phyloP scores from a whole-genome alignment of 1,140 invertebrate genomes.

The Limonius californicus region DNA sequence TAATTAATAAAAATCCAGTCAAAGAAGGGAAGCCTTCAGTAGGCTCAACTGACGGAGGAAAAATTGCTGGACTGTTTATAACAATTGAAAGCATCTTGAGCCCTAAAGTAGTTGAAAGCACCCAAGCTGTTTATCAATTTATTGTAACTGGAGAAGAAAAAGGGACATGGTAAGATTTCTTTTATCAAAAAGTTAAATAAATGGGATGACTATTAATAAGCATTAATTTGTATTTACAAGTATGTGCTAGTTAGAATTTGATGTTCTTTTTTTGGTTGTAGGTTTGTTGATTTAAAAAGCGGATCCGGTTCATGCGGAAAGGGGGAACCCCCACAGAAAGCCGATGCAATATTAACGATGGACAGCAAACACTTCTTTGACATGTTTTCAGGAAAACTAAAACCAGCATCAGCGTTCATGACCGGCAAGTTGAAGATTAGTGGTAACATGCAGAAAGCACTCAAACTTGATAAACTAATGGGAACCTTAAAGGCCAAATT shows the following conservation, averaged over 20 bases:
- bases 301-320: conserved; percentile 74
- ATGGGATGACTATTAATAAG: too few relatives aligned
- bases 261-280: conserved; percentile 20
- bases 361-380: conserved; percentile 72
- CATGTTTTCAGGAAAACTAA: conserved; percentile 81
- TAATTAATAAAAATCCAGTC: background rate
- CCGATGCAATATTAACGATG: conserved; percentile 86
- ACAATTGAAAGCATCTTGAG: conserved; percentile 63
- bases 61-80: conserved; percentile 63
- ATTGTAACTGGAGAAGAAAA: conserved; percentile 76
- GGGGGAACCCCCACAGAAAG: conserved; percentile 63
- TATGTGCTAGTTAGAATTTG: too few relatives aligned
- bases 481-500: too few relatives aligned
- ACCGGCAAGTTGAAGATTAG: conserved; percentile 92
- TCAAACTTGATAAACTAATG: too few relatives aligned
- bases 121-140: too few relatives aligned
- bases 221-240: too few relatives aligned
- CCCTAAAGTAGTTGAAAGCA: conserved; percentile 74
- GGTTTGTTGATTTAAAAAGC: conserved; percentile 85
- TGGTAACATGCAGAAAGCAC: conserved; percentile 89
- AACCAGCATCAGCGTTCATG: conserved; percentile 92
- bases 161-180: conserved; percentile 83
- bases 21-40: background rate
- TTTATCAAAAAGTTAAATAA: too few relatives aligned
- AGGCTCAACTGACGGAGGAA: too few relatives aligned